Evolutionary conservation across 1,140 invertebrate species (phyloP).

Genomic region (Cephus cinctus): DNA sequence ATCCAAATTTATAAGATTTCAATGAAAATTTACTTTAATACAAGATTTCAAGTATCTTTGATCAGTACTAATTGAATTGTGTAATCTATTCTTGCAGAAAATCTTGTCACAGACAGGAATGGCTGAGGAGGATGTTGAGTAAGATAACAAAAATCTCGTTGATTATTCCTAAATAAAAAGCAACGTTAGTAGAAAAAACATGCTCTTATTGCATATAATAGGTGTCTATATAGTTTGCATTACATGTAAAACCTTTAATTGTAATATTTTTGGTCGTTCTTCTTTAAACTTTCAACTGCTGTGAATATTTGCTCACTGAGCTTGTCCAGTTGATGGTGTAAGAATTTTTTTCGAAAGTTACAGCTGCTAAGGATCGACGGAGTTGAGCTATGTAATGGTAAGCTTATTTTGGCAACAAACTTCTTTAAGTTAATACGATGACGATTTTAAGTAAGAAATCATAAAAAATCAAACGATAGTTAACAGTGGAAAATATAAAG

Average conservation of each 20-base stretch:
- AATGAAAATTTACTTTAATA: too few species aligned
- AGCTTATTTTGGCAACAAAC: too few species aligned
- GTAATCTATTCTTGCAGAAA: slow-evolving; percentile 38
- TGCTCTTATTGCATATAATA: slow-evolving; percentile 22
- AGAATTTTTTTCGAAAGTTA: background rate
- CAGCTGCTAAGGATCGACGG: background rate
- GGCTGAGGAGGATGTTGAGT: slow-evolving; percentile 53
- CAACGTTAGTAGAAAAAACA: slow-evolving; percentile 22
- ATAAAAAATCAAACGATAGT: too few species aligned
- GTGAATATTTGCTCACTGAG: too few species aligned
- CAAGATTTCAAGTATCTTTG: too few species aligned
- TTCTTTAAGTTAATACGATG: too few species aligned
- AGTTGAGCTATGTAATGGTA: background rate
- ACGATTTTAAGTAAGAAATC: too few species aligned
- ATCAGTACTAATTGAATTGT: too few species aligned
- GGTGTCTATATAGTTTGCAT: slow-evolving; percentile 14
- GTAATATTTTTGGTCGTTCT: background rate
- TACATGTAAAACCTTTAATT: background rate
- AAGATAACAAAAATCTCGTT: slow-evolving; percentile 30
- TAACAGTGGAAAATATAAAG: too few species aligned
- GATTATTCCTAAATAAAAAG: slow-evolving; percentile 36
- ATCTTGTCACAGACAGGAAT: slow-evolving; percentile 37
- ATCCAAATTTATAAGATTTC: too few species aligned
- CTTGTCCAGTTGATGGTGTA: too few species aligned
- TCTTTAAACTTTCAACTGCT: too few species aligned